These are phyloP conservation scores for Steinernema scapterisci DNA, from an alignment of 2,888 invertebrate species.

Conservation along the genomic window DNA sequence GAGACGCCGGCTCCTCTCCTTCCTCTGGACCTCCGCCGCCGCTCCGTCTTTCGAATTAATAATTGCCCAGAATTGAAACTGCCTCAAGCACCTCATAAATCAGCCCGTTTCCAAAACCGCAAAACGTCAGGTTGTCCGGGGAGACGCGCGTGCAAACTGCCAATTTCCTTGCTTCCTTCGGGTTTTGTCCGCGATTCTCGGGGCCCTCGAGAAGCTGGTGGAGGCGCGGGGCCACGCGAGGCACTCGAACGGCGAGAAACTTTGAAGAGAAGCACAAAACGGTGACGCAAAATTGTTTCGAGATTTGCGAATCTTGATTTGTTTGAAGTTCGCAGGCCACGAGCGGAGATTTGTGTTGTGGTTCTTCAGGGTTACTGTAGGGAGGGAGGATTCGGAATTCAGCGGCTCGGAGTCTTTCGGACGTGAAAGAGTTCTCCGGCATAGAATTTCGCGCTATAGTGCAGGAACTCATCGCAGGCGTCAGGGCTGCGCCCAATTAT, in stretches of 20 bases:
- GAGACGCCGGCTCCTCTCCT: neutral
- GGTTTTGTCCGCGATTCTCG: too few relatives aligned
- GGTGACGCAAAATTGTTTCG: neutral
- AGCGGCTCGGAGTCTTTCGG: too few relatives aligned
- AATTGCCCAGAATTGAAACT: constrained; percentile 1
- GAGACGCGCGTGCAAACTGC: constrained; percentile 6
- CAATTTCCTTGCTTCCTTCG: neutral
- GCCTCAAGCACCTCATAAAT: constrained; percentile 24
- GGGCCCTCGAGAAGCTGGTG: neutral
- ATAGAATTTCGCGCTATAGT: too few relatives aligned
- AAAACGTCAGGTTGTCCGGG: constrained; percentile 14
- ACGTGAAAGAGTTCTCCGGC: too few relatives aligned
- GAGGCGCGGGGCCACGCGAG: neutral
- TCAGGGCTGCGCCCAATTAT: too few relatives aligned
- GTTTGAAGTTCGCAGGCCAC: too few relatives aligned
- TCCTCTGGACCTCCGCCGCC: neutral
- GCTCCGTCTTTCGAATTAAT: constrained; percentile 7
- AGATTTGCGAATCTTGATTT: too few relatives aligned
- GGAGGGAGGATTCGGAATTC: too few relatives aligned
- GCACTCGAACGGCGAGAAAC: neutral
- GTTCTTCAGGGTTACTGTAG: too few relatives aligned
- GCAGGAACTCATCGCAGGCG: too few relatives aligned
- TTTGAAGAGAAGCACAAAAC: too few relatives aligned
- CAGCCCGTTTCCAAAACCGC: constrained; percentile 1
- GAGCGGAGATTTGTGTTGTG: too few relatives aligned